These are phyloP conservation scores for Brachymystax lenok DNA, from an alignment of 2,797 vertebrate genomes.

Conservation along the genomic window DNA sequence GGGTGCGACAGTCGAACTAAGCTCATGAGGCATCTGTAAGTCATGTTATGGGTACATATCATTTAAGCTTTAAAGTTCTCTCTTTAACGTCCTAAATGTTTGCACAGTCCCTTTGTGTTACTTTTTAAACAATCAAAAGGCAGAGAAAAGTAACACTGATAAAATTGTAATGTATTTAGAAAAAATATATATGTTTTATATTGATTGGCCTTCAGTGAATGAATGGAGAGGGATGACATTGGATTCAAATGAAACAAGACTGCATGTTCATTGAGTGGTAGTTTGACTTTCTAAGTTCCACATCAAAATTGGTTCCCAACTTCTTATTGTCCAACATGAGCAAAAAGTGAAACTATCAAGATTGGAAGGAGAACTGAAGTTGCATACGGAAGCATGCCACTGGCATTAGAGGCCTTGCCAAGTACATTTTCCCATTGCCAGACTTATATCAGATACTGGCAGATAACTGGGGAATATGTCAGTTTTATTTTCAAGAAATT, in stretches of 20 bases:
- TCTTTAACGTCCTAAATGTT: too few species aligned
- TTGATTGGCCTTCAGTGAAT: conserved; percentile 13
- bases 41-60: too few species aligned
- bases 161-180: too few species aligned
- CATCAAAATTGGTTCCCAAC: conserved; percentile 21
- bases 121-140: too few species aligned
- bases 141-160: neutral
- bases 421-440: conserved; percentile 68
- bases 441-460: conserved; percentile 80
- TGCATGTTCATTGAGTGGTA: neutral
- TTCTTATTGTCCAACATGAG: neutral
- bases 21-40: too few species aligned
- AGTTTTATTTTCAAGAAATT: conserved; percentile 78
- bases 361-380: conserved; percentile 49
- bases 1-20: too few species aligned
- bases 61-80: too few species aligned
- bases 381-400: conserved; percentile 63
- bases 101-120: too few species aligned
- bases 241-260: conserved; percentile 13
- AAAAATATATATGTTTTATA: too few species aligned
- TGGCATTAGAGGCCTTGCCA: conserved; percentile 59
- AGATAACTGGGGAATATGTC: conserved; percentile 79
- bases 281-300: conserved; percentile 13
- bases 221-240: neutral
- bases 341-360: conserved; percentile 26